Percentiles rank a stretch among this genome's conserved stretches.
Evolutionary conservation across 2,888 invertebrate genomes (phyloP).

Genomic region (Encarsia formosa): DNA sequence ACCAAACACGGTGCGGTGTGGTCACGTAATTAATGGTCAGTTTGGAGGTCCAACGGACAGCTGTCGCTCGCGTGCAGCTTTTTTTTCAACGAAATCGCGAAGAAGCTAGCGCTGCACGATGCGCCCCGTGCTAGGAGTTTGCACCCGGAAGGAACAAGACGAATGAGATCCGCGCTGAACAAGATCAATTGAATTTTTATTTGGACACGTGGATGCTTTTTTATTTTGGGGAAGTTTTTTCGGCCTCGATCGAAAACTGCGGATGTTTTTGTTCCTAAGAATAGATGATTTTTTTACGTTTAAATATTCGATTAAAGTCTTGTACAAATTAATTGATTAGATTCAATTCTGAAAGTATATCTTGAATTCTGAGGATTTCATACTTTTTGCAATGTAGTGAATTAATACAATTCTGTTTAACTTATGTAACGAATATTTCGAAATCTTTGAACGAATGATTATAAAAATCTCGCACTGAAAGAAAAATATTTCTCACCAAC

Average conservation of each 20-base stretch:
- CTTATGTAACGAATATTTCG: too few relatives aligned
- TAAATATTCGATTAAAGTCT: too few relatives aligned
- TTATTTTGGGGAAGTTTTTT: background rate
- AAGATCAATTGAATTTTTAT: slow-evolving; percentile 60
- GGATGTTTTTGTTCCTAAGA: too few relatives aligned
- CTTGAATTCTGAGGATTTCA: too few relatives aligned
- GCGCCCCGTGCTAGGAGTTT: slow-evolving; percentile 38
- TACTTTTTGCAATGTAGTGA: too few relatives aligned
- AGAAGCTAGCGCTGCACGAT: slow-evolving; percentile 41
- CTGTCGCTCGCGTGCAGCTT: too few relatives aligned
- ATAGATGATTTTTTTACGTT: too few relatives aligned
- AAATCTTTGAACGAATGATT: background rate
- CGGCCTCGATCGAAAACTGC: background rate
- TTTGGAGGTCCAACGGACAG: slow-evolving; percentile 51
- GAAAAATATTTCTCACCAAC: slow-evolving; percentile 14
- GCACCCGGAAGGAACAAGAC: slow-evolving; percentile 53
- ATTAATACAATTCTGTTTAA: too few relatives aligned
- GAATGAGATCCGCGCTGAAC: slow-evolving; percentile 54
- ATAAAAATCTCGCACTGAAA: background rate
- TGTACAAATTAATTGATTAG: too few relatives aligned
- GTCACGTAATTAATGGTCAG: slow-evolving; percentile 48
- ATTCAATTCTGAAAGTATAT: too few relatives aligned
- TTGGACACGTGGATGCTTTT: slow-evolving; percentile 43
- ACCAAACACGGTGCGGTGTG: slow-evolving; percentile 29
- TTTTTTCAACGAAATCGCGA: slow-evolving; percentile 38